Evolutionary conservation across 92 coral and sea anemone species (phyloP).

Genomic region (Siderastrea siderea): DNA sequence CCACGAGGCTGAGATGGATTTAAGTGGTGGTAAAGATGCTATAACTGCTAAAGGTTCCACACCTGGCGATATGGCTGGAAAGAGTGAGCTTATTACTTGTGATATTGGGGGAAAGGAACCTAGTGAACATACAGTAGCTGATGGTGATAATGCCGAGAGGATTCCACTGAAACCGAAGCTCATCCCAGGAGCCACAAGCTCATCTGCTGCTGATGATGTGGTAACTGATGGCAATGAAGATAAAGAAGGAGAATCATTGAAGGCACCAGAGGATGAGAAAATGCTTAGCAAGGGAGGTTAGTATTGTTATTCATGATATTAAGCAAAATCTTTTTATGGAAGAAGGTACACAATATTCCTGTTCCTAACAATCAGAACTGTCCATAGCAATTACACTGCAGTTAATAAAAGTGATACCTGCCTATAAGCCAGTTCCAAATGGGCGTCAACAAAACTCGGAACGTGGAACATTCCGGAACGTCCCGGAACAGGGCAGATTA

Average conservation of each 20-base stretch:
- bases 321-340: too few relatives aligned
- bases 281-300: background rate
- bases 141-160: background rate
- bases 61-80: background rate
- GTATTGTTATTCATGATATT: background rate
- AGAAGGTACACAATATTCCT: too few relatives aligned
- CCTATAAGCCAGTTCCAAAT: too few relatives aligned
- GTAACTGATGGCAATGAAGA: slow-evolving; percentile 23
- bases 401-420: too few relatives aligned
- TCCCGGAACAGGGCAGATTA: too few relatives aligned
- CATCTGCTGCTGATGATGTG: background rate
- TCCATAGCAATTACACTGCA: too few relatives aligned
- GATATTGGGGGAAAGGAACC: background rate
- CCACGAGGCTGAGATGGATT: too few relatives aligned
- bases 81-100: background rate
- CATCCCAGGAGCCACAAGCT: background rate
- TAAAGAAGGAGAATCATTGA: slow-evolving; percentile 9
- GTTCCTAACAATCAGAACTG: too few relatives aligned
- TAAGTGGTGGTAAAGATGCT: background rate
- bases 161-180: background rate
- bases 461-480: too few relatives aligned
- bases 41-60: background rate
- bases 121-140: background rate
- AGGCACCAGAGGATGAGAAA: background rate
- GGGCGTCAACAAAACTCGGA: too few relatives aligned